Conservation (phyloP, 2,888 invertebrate genomes). For the Eumerus sabulonum region DNA sequence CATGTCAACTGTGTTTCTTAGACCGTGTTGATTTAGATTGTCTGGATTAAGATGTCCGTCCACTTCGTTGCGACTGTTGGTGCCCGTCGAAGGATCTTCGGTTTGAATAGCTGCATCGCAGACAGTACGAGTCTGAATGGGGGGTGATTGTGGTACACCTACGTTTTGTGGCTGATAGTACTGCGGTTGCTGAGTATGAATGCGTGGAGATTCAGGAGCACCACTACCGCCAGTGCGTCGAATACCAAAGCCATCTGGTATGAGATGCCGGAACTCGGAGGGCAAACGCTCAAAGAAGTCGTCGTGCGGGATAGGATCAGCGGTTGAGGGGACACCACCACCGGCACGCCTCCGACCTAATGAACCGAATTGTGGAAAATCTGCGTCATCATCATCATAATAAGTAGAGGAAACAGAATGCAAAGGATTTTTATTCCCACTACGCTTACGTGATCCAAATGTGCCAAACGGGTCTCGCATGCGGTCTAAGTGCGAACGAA, state of each 20-base stretch:
- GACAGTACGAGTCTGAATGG: constrained; percentile 73
- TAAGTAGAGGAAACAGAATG: constrained; percentile 73
- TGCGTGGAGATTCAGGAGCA: constrained; percentile 69
- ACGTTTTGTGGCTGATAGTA: constrained; percentile 69
- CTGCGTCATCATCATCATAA: constrained; percentile 75
- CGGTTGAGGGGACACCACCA: constrained; percentile 66
- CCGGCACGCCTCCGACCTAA: constrained; percentile 74
- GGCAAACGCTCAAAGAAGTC: constrained; percentile 78
- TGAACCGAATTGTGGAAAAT: constrained; percentile 77
- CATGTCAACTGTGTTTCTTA: constrained; percentile 89
- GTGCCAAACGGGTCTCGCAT: constrained; percentile 77
- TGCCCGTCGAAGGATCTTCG: constrained; percentile 72
- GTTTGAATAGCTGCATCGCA: constrained; percentile 79
- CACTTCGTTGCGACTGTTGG: constrained; percentile 72
- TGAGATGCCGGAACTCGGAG: constrained; percentile 78
- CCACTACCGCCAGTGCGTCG: constrained; percentile 71
- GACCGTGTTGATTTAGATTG: constrained; percentile 83
- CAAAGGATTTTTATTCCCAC: constrained; percentile 74
- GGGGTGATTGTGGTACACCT: constrained; percentile 72
- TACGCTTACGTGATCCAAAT: constrained; percentile 78
- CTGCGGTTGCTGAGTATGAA: constrained; percentile 64
- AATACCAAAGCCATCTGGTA: constrained; percentile 76
- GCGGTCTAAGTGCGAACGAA: constrained; percentile 76
- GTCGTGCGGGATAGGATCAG: constrained; percentile 61
- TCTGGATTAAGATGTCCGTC: constrained; percentile 73